Evolutionary conservation across 2,888 invertebrate genomes (phyloP).

Genomic region (Neoitamus cyanurus): DNA sequence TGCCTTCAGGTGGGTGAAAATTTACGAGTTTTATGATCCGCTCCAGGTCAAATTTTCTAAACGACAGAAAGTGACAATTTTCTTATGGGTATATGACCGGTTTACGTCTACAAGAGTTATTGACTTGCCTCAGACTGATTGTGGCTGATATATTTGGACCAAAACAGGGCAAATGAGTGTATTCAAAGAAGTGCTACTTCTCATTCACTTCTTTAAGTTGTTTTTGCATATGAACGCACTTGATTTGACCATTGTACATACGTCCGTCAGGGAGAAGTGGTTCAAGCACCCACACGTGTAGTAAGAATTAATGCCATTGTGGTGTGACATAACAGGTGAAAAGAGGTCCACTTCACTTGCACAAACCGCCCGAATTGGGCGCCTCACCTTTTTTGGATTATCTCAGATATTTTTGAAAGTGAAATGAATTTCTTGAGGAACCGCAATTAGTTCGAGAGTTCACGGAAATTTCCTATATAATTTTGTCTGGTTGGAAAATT

Average conservation of each 20-base stretch:
- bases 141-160: neutral
- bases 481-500: neutral
- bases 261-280: neutral
- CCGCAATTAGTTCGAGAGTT: neutral
- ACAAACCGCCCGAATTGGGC: neutral
- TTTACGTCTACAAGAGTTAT: neutral
- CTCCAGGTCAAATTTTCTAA: conserved; percentile 22
- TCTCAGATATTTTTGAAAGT: neutral
- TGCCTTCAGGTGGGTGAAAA: neutral
- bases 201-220: neutral
- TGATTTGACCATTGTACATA: neutral
- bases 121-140: neutral
- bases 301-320: neutral
- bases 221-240: neutral
- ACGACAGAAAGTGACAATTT: conserved; percentile 14
- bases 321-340: conserved; percentile 25
- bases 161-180: neutral
- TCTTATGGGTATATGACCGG: neutral
- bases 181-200: neutral
- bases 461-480: neutral
- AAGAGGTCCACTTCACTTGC: neutral
- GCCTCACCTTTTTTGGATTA: neutral
- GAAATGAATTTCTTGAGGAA: neutral
- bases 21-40: conserved; percentile 8
- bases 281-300: neutral